phyloP scores from a whole-genome alignment of 2,113 vertebrate genomes.

The Oncorhynchus masou region DNA sequence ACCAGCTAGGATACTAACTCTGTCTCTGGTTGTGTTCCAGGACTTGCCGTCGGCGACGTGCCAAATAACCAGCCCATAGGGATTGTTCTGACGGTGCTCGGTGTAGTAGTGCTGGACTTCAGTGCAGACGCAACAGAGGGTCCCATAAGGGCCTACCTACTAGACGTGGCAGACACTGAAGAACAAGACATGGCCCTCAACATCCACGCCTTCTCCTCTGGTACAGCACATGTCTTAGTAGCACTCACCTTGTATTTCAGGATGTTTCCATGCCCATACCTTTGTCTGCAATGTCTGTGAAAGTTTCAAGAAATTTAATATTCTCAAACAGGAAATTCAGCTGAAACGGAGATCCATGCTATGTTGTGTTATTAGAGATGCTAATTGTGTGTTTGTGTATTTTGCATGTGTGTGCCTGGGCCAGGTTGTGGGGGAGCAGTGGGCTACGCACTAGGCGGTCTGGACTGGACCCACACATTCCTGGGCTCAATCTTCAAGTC shows the following conservation, averaged over 20 bases:
- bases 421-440: slow-evolving; percentile 91
- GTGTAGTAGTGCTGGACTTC: slow-evolving; percentile 95
- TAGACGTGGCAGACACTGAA: slow-evolving; percentile 93
- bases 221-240: slow-evolving; percentile 58
- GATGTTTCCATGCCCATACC: too few relatives aligned
- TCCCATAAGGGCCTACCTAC: slow-evolving; percentile 91
- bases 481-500: slow-evolving; percentile 83
- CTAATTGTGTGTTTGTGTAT: slow-evolving; percentile 11
- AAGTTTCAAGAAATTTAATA: too few relatives aligned
- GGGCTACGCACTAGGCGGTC: slow-evolving; percentile 92
- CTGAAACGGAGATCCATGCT: not conserved
- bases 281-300: too few relatives aligned
- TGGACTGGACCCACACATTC: slow-evolving; percentile 97
- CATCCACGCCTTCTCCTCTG: slow-evolving; percentile 93
- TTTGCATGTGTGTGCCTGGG: slow-evolving; percentile 10
- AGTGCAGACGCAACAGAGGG: slow-evolving; percentile 91
- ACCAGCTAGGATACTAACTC: not conserved
- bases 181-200: slow-evolving; percentile 98
- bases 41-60: slow-evolving; percentile 85
- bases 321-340: not conserved
- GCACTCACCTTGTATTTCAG: not conserved
- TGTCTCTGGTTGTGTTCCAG: slow-evolving; percentile 55
- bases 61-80: slow-evolving; percentile 85
- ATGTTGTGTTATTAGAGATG: not conserved
- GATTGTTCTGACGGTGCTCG: slow-evolving; percentile 92